Percentiles rank a stretch among this genome's conserved stretches.
Evolutionary conservation across 2,888 invertebrate genomes (phyloP).

Genomic region (Apoda limacodes): DNA sequence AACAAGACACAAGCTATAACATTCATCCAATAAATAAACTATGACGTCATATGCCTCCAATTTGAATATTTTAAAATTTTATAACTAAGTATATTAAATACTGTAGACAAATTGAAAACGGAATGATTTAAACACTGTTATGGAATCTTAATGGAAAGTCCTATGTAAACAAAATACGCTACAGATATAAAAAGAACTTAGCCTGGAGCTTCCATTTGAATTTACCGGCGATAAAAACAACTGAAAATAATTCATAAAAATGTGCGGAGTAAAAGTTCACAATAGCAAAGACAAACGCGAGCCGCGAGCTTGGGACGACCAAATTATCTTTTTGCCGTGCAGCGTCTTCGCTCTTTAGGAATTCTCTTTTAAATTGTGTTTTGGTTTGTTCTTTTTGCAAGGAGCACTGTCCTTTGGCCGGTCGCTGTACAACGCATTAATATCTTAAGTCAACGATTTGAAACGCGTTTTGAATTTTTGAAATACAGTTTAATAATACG

Average conservation of each 20-base stretch:
- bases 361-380: constrained; percentile 67
- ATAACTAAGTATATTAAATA: too few relatives aligned
- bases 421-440: constrained; percentile 48
- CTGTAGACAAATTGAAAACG: too few relatives aligned
- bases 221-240: constrained; percentile 56
- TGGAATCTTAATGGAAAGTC: constrained; percentile 13
- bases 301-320: constrained; percentile 41
- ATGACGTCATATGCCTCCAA: too few relatives aligned
- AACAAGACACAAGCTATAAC: constrained; percentile 36
- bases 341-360: constrained; percentile 62
- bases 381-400: constrained; percentile 53
- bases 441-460: too few relatives aligned
- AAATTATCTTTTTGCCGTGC: constrained; percentile 57
- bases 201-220: constrained; percentile 39
- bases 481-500: too few relatives aligned
- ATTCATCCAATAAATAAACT: too few relatives aligned
- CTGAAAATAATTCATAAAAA: constrained; percentile 64
- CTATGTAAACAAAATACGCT: constrained; percentile 18
- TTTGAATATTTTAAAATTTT: too few relatives aligned
- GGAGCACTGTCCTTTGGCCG: constrained; percentile 48
- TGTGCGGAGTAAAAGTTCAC: constrained; percentile 61
- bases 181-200: constrained; percentile 26
- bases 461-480: too few relatives aligned
- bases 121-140: too few relatives aligned
- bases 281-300: constrained; percentile 64